Evolutionary conservation across 1,140 invertebrate genomes (phyloP).

Genomic region (Rhyzopertha dominica): DNA sequence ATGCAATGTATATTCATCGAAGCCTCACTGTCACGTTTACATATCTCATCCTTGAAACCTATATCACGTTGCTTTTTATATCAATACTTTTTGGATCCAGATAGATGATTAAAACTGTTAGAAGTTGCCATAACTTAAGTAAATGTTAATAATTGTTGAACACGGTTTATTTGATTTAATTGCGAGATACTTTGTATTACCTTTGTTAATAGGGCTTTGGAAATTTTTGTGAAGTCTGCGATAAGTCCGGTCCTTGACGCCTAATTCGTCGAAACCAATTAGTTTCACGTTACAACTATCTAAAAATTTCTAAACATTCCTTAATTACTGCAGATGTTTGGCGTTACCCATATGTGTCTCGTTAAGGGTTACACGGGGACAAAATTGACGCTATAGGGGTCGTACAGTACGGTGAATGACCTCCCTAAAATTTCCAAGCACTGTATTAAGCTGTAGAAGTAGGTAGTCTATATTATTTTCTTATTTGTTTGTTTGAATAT

Average conservation of each 20-base stretch:
- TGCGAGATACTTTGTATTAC: no score
- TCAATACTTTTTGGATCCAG: slow-evolving; percentile 22
- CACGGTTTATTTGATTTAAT: no score
- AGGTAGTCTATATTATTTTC: slow-evolving; percentile 32
- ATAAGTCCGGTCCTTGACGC: slow-evolving; percentile 13
- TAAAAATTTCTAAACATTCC: not conserved
- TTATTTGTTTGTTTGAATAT: slow-evolving; percentile 28
- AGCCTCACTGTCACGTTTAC: slow-evolving; percentile 23
- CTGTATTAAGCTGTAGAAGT: slow-evolving; percentile 22
- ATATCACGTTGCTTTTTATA: slow-evolving; percentile 32
- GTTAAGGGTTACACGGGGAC: slow-evolving; percentile 15
- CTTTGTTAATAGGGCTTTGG: no score
- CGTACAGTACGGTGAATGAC: no score
- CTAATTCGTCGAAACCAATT: slow-evolving; percentile 6
- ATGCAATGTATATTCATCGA: slow-evolving; percentile 12
- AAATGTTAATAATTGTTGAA: slow-evolving; percentile 33
- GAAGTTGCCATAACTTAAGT: slow-evolving; percentile 31
- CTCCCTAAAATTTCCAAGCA: no score
- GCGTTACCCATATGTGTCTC: slow-evolving; percentile 8
- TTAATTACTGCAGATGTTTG: not conserved
- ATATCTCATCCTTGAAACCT: slow-evolving; percentile 27
- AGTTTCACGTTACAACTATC: slow-evolving; percentile 7
- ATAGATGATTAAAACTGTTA: slow-evolving; percentile 29
- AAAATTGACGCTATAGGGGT: no score
- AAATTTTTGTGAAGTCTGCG: slow-evolving; percentile 18